Evolutionary conservation across 2,888 invertebrate genomes (phyloP), one percentile per base, ranked within the genome.

Genomic region (Parnassius mnemosyne): DNA sequence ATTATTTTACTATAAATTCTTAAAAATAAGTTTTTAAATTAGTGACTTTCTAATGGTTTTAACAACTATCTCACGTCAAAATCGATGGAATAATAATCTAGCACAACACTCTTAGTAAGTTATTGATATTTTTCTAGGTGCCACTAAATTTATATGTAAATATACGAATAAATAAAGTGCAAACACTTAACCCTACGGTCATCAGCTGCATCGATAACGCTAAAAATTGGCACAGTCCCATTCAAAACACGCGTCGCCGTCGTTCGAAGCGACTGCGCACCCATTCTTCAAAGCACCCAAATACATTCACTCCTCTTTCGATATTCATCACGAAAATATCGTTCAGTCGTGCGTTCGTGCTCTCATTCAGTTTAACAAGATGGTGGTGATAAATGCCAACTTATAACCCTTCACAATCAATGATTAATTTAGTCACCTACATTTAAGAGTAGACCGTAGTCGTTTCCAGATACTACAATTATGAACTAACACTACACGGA

Each of bases 141-240:
- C 91, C 87, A 87, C 91, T 91, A 91, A 89, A 81, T 84, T 88
- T 89, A 88, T 88, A 84, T 80, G 82, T 91, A 89, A 89, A 84
- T 89, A 87, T 89, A 89, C 83, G 89, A 90, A 90, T 91, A 91
- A 90, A 90, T 91, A 92, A 92, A 92, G 92, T 92, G 92, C 92
- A 92, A 90, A 92, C 92, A 92, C 92, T 92, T 92, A 93, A 84
- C 76, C 83, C 92, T 93, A 93, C 87, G 78, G 78, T 87, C 85
- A 76, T 87, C 81, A 87, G 88, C 85, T 81, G 86, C 83, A 80
- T 86, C 84, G 78, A 79, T 82, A 81, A 87, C 83, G 86, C 88
- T 89, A 85, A 83, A 47, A 86, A 87, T 91, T 91, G 91, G 90
- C 91, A 90, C 90, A 84, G 83, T 89, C 89, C 84, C 89, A 87